Evolutionary conservation across 1,140 invertebrate species (phyloP).

Genomic region (Battus philenor): DNA sequence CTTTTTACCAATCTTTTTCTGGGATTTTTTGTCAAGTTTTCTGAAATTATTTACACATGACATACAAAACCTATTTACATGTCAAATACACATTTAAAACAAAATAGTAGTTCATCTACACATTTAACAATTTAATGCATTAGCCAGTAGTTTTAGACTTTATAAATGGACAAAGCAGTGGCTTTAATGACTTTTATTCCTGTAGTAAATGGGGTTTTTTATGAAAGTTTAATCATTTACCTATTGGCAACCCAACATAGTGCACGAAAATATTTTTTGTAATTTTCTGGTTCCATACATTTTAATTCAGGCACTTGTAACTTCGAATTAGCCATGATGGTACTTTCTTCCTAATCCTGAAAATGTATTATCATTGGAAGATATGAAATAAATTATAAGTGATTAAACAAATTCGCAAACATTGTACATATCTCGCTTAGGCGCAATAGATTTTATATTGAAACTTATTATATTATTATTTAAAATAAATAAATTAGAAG

Average conservation of each 20-base stretch:
- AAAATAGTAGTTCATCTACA: not conserved
- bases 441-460: not conserved
- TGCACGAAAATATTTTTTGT: constrained; percentile 53
- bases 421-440: not conserved
- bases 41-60: too few relatives aligned
- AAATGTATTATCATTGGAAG: constrained; percentile 19
- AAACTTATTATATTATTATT: not conserved
- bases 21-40: constrained; percentile 39
- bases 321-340: constrained; percentile 35
- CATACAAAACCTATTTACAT: not conserved
- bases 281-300: constrained; percentile 64
- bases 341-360: constrained; percentile 22
- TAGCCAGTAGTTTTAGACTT: not conserved
- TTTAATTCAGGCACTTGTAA: constrained; percentile 48
- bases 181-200: too few relatives aligned
- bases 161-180: not conserved
- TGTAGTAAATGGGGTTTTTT: too few relatives aligned
- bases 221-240: too few relatives aligned
- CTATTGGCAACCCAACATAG: constrained; percentile 61
- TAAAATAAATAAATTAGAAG: too few relatives aligned
- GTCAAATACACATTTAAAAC: not conserved
- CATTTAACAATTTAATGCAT: constrained; percentile 10
- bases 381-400: constrained; percentile 4
- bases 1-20: constrained; percentile 46
- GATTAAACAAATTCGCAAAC: too few relatives aligned